Percentiles rank a stretch among this genome's conserved stretches.
phyloP scores from a whole-genome alignment of 2,888 invertebrate species.

The Athripsodes cinereus region DNA sequence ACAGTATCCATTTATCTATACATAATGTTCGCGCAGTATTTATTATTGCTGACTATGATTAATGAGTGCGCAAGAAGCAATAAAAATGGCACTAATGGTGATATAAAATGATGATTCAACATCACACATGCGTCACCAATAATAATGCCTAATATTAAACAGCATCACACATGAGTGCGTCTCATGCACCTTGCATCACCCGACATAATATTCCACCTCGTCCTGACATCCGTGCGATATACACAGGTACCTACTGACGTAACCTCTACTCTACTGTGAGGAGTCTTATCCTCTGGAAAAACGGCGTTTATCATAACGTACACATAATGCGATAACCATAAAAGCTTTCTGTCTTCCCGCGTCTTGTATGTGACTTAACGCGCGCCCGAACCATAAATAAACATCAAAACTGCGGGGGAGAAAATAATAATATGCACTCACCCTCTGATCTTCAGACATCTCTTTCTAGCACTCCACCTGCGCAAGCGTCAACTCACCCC shows the following conservation, averaged over 20 bases:
- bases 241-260: neutral
- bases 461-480: slow-evolving; percentile 12
- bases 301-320: slow-evolving; percentile 17
- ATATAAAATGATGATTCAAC: too few relatives aligned
- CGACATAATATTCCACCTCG: neutral
- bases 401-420: slow-evolving; percentile 21
- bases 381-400: slow-evolving; percentile 24
- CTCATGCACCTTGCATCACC: neutral
- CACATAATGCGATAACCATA: slow-evolving; percentile 20
- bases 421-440: slow-evolving; percentile 17
- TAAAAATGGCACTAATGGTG: too few relatives aligned
- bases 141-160: too few relatives aligned
- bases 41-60: neutral
- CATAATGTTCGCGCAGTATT: too few relatives aligned
- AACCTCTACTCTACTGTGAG: neutral
- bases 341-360: slow-evolving; percentile 22
- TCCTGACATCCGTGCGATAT: neutral
- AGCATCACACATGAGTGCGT: too few relatives aligned
- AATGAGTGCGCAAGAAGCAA: neutral
- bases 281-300: slow-evolving; percentile 1
- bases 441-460: slow-evolving; percentile 32
- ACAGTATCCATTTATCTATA: too few relatives aligned
- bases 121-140: too few relatives aligned
- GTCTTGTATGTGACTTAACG: slow-evolving; percentile 22
- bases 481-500: slow-evolving; percentile 20